Evolutionary conservation across 2,797 vertebrate genomes (phyloP).

Genomic region (Lepus oiostolus): DNA sequence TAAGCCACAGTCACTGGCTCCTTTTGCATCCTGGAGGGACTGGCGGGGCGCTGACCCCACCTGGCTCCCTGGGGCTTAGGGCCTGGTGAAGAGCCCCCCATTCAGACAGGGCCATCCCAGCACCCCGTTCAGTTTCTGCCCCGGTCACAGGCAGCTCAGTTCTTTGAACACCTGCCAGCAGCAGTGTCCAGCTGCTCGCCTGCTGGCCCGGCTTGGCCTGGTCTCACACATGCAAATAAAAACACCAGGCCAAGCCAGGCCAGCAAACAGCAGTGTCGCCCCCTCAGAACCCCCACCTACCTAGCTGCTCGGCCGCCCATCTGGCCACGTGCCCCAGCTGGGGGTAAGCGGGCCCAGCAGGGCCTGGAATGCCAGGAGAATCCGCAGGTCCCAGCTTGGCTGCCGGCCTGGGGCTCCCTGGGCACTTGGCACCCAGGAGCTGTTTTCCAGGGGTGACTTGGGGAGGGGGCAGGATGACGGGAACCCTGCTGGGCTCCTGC

Average conservation of each 20-base stretch:
- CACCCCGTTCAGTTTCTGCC: slow-evolving; percentile 85
- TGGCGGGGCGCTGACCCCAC: slow-evolving; percentile 36
- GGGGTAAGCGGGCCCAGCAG: accelerated
- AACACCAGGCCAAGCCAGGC: not conserved
- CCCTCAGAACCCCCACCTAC: too few species aligned
- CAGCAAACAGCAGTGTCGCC: not conserved
- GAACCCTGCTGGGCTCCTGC: too few species aligned
- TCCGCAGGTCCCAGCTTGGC: not conserved
- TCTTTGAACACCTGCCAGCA: slow-evolving; percentile 82
- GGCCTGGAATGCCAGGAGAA: not conserved
- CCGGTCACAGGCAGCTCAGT: slow-evolving; percentile 84
- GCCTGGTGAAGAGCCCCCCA: slow-evolving; percentile 80
- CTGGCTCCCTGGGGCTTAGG: slow-evolving; percentile 75
- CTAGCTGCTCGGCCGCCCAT: not conserved
- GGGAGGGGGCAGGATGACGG: too few species aligned
- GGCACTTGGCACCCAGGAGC: not conserved
- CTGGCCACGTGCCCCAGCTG: not conserved
- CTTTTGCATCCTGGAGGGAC: not conserved
- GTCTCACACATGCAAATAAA: slow-evolving; percentile 19
- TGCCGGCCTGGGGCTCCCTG: accelerated
- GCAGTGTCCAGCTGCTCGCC: slow-evolving; percentile 67
- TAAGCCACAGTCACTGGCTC: accelerated
- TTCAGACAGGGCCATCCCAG: slow-evolving; percentile 84
- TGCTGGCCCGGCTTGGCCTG: not conserved
- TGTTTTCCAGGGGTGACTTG: too few species aligned